Percentiles rank a stretch among this genome's conserved stretches.
These are phyloP conservation scores for Paraplagusia blochii DNA, from an alignment of 2,113 vertebrate species.

Conservation along the genomic window DNA sequence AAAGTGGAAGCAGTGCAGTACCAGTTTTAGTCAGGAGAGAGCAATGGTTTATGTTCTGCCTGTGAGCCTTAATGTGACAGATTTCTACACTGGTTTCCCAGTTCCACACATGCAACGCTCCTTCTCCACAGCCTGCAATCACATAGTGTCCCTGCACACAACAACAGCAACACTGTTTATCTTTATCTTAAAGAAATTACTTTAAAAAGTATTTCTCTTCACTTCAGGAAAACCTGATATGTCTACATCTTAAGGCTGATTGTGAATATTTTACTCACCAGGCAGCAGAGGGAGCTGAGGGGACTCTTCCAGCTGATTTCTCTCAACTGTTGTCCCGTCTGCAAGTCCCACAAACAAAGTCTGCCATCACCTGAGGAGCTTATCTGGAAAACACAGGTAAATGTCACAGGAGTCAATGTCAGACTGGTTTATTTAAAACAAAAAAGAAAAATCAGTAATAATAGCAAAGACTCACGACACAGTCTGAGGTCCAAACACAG, in stretches of 20 bases:
- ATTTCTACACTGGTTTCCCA: constrained; percentile 73
- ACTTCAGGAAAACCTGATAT: too few species aligned
- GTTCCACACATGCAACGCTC: constrained; percentile 82
- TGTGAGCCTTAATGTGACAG: constrained; percentile 80
- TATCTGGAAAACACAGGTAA: constrained; percentile 56
- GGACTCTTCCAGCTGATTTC: constrained; percentile 75
- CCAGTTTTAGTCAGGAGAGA: constrained; percentile 42
- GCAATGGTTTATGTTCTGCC: constrained; percentile 74
- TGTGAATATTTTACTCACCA: constrained; percentile 67
- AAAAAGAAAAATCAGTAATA: not conserved
- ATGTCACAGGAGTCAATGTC: not conserved
- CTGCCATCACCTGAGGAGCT: constrained; percentile 81
- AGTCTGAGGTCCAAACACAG: constrained; percentile 77
- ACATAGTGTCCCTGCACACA: constrained; percentile 74
- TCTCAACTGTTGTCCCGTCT: constrained; percentile 50
- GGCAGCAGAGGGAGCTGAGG: constrained; percentile 72
- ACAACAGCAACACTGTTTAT: not conserved
- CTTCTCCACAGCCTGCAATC: constrained; percentile 75
- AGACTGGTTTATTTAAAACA: too few species aligned
- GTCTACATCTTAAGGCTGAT: not conserved
- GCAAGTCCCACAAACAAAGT: constrained; percentile 78
- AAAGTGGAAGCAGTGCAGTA: constrained; percentile 10
- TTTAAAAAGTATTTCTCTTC: not conserved
- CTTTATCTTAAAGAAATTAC: too few species aligned
- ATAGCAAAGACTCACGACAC: constrained; percentile 37